Evolutionary conservation across 2,888 invertebrate species (phyloP), one percentile per base, ranked within the genome.

Genomic region (Fragum fragum): DNA sequence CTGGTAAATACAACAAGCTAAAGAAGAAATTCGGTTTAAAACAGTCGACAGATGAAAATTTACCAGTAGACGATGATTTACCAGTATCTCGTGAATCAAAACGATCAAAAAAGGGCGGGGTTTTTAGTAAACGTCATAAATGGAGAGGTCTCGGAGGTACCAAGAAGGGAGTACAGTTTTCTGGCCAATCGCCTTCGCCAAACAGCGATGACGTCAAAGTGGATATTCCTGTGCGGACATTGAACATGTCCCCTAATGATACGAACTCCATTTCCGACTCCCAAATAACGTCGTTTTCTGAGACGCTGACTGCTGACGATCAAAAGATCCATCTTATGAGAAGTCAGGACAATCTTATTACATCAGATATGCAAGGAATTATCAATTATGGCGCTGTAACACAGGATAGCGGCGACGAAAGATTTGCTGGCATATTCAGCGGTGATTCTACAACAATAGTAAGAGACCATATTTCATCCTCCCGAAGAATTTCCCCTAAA

Each of bases 1-100:
- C 83, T 1, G 76, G 57, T 1, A 75, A 74, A 32, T 86, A 81
- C 71, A 85, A 81, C 63, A 87, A 88, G 70, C 68, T 87, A 18
- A 88, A 88, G 77, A 88, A 88, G 72, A 86, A 87, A 57, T 72
- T 86, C 42, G 83, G 82, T 11, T 82, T 82, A 59, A 85, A 85
- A 73, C 72, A 76, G 5, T 61, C 74, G 1, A 80, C 82, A 6
- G 89, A 88, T n/a, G 79, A 83, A 28, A 80, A 76, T 53, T 28
- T 86, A 9, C 36, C 80, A 11, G 81, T 81, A 16, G 88, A 86
- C 2, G 88, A 88, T 1, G 89, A 88, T n/a, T 88, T 87, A n/a
- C 72, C 73, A 1, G 74, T 76, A 16, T 87, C 87, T 21, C 82
- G 88, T 75, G 89, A 88, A 26, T 85, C 88, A 1, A 89, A 89